Conservation (phyloP, 2,797 vertebrate genomes). For the Rhinatrema bivittatum region DNA sequence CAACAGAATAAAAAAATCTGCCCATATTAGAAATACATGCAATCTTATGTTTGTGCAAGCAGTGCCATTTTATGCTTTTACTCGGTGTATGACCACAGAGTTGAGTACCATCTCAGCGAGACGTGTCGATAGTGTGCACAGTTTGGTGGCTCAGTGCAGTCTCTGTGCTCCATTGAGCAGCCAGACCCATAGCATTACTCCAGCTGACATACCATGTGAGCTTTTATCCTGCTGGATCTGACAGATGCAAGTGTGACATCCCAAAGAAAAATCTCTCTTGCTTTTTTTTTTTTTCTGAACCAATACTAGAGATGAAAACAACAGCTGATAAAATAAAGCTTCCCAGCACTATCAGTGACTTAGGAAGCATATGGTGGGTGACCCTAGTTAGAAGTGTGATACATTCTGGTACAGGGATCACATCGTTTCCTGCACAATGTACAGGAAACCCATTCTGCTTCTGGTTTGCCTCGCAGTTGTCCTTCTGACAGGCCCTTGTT, state of each 20-base stretch:
- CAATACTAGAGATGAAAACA: constrained; percentile 9
- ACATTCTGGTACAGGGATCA: not conserved
- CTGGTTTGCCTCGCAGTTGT: not conserved
- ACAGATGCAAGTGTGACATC: constrained; percentile 18
- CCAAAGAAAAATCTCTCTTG: constrained; percentile 11
- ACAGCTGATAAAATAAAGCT: rapidly evolving
- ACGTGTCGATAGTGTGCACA: not conserved
- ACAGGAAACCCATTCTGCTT: not conserved
- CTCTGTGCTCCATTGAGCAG: constrained; percentile 21
- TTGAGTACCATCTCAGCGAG: not conserved
- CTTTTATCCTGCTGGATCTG: constrained; percentile 29
- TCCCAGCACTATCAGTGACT: not conserved
- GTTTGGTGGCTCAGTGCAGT: not conserved
- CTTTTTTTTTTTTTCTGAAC: constrained; percentile 16
- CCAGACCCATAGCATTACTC: constrained; percentile 13
- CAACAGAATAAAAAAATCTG: not conserved
- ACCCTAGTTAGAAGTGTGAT: constrained; percentile 3
- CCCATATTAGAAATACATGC: not conserved
- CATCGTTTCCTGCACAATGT: not conserved
- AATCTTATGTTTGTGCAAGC: constrained; percentile 3
- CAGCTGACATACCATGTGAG: constrained; percentile 31
- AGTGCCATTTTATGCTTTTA: no score
- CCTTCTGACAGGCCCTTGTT: not conserved
- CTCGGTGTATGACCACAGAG: not conserved
- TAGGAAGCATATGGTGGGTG: not conserved